Evolutionary conservation across 2,888 invertebrate species (phyloP).

Genomic region (Deilephila porcellus): DNA sequence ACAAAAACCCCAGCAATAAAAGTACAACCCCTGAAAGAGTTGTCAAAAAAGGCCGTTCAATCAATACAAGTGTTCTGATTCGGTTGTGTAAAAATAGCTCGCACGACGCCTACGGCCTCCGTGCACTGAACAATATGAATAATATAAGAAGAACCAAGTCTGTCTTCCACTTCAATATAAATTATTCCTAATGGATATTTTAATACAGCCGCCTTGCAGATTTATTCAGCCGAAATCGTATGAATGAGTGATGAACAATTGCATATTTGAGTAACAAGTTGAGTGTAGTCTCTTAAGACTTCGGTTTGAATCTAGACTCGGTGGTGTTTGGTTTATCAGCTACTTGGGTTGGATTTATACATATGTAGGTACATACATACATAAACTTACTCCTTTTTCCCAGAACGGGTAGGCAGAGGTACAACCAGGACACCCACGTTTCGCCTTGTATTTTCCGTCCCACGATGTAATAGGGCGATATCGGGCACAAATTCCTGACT

Average conservation of each 20-base stretch:
- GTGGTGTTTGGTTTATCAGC: too few relatives aligned
- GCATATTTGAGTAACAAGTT: slow-evolving; percentile 3
- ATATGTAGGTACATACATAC: too few relatives aligned
- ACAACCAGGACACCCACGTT: too few relatives aligned
- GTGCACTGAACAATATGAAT: not conserved
- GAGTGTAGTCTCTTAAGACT: too few relatives aligned
- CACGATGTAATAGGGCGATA: too few relatives aligned
- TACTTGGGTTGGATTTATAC: too few relatives aligned
- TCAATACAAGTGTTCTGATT: slow-evolving; percentile 3
- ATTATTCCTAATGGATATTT: slow-evolving; percentile 1
- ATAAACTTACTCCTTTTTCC: too few relatives aligned
- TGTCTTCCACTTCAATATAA: slow-evolving; percentile 2
- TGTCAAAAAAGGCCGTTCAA: not conserved
- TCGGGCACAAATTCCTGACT: too few relatives aligned
- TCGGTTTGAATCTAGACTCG: too few relatives aligned
- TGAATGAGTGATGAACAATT: not conserved
- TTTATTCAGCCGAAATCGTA: not conserved
- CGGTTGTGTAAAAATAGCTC: slow-evolving; percentile 1
- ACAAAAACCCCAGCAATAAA: too few relatives aligned
- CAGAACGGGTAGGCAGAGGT: too few relatives aligned
- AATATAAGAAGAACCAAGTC: slow-evolving; percentile 3
- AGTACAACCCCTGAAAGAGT: not conserved
- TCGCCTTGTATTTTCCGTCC: too few relatives aligned
- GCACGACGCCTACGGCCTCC: not conserved
- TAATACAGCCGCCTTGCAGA: slow-evolving; percentile 1